Base-by-base conservation (phyloP, 1,140 invertebrate genomes). In the Maconellicoccus hirsutus region DNA sequence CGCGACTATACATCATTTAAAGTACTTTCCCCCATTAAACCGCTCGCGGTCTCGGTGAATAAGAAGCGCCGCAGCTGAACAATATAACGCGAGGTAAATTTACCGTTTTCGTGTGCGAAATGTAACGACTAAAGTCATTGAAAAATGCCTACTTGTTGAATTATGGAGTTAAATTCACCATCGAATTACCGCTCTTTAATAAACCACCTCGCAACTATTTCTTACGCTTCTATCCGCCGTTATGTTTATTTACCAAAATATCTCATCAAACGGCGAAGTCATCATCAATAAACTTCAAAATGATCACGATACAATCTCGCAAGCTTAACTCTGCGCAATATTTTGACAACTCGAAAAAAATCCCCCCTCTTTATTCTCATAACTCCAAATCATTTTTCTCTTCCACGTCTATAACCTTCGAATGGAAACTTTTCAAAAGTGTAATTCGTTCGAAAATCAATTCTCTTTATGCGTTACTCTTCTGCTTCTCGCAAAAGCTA, bases 1-100 rank as follows among this genome's bases (percentile, higher is more conserved):
- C 42, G 42, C 42, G n/a, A 52, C 42, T 52, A 52, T 52, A 52
- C n/a, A 52, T 52, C 42, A 52, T 52, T 52, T 52, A 52, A 52
- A 52, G 42, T 52, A 52, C n/a, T 8, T 52, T 52, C 42, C 33
- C 33, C 12, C 42, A 19, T 52, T 52, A 52, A 52, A 52, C n/a
- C n/a, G 42, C 42, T 19, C 10, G n/a, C 42, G 42, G 42, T 52
- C 42, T 14, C 42, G 42, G n/a, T 19, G 42, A 52, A 52, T 52
- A 19, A 52, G 42, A 16, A 4, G n/a, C 2, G n/a, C 42, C 42
- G 42, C 10, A 52, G 12, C 42, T 16, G 10, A 3, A 19, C 12
- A 3, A 8, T 52, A 52, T 52, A 52, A 52, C n/a, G n/a, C 16
- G 42, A 52, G 42, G 42, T 52, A 52, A 52, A 52, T 52, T 52